Conservation (phyloP, 2,888 invertebrate genomes). For the Heliconius sara region DNA sequence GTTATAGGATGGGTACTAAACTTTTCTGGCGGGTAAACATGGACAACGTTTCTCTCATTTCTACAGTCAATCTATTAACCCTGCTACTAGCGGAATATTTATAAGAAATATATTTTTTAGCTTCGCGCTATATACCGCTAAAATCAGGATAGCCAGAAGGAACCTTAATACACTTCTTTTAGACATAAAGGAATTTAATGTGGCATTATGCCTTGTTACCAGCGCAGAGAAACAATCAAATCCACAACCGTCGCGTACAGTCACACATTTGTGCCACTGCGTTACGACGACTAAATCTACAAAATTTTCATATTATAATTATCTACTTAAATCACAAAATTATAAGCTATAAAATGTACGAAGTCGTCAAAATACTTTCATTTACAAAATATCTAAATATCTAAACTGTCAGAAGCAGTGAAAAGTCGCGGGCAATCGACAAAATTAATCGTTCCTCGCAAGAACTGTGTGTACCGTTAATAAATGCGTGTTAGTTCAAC, state of each 20-base stretch:
- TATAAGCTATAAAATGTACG: not conserved
- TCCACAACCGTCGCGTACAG: too few species aligned
- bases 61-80: not conserved
- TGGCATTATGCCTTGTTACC: not conserved
- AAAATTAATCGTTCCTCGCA: constrained; percentile 3
- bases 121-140: not conserved
- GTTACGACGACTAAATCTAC: too few species aligned
- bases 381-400: not conserved
- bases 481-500: constrained; percentile 4
- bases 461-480: constrained; percentile 10
- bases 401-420: constrained; percentile 8
- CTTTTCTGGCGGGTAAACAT: too few species aligned
- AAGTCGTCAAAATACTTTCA: constrained; percentile 14
- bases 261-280: too few species aligned
- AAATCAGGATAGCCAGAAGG: not conserved
- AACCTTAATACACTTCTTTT: not conserved
- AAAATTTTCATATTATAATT: too few species aligned
- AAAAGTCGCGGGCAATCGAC: constrained; percentile 15
- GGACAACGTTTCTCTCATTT: too few species aligned
- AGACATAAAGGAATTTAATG: not conserved
- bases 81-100: not conserved
- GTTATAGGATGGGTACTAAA: too few species aligned
- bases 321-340: too few species aligned
- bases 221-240: not conserved
- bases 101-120: not conserved